Base-by-base conservation (phyloP, 2,888 invertebrate species). In the Busseola fusca region DNA sequence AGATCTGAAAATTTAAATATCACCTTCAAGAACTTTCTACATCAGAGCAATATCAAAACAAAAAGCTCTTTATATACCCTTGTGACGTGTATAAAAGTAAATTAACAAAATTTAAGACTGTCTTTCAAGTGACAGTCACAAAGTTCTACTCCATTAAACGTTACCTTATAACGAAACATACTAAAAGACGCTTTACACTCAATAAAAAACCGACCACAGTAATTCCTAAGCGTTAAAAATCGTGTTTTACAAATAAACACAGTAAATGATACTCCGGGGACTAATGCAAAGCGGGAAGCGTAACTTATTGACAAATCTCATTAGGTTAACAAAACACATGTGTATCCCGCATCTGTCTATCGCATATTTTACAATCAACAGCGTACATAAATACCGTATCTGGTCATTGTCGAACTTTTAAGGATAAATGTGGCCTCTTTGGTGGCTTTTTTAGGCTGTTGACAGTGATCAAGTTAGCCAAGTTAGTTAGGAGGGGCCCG, bases 291-390 rank as follows among this genome's bases (percentile, higher is more conserved):
- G 88, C 79, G 81, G 80, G 92, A 91, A 93, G 89, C 93, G 92
- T 93, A 90, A 91, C 92, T 94, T 92, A 94, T 92, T 93, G 94
- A 93, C 94, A 91, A 90, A 91, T 88, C 91, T 93, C 92, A 94
- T 95, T 94, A 94, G 89, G 87, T 87, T 93, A 94, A 95, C 94
- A 94, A 93, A 94, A 95, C 90, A 91, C 95, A 95, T 92, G 94
- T 94, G 94, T 88, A 81, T 85, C 88, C 86, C 90, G 90, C 94
- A 95, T 94, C 93, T 95, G 94, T 89, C 90, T 85, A 86, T 90
- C 84, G 87, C 88, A 87, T 89, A 91, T 90, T 92, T 91, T 86
- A 92, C 91, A 91, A 92, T 91, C 87, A 89, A 89, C 87, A 90
- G 88, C 85, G 86, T 89, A 90, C 84, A 90, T 90, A 92, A 89